These are phyloP conservation scores for Tethea ocularis DNA, from an alignment of 2,888 invertebrate species.

Conservation along the genomic window DNA sequence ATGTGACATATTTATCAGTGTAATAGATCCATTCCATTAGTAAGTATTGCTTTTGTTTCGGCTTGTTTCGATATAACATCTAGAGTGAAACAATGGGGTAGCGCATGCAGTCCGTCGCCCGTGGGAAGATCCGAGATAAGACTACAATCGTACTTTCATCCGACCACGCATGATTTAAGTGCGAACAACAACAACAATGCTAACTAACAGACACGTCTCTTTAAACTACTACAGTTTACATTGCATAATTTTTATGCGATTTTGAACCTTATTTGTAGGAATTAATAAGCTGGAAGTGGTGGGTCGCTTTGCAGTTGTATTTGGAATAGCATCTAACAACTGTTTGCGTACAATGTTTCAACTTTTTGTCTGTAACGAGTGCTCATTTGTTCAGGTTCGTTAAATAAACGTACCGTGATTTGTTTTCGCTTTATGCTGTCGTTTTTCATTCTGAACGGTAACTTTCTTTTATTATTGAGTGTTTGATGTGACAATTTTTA, in stretches of 20 bases:
- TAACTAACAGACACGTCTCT: conserved; percentile 22
- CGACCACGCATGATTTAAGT: conserved; percentile 77
- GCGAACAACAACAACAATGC: conserved; percentile 67
- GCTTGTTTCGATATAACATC: conserved; percentile 52
- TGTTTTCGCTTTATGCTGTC: conserved; percentile 20
- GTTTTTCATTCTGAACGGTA: conserved; percentile 16
- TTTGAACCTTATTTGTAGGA: conserved; percentile 12
- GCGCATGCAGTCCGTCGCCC: conserved; percentile 54
- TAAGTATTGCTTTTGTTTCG: conserved; percentile 54
- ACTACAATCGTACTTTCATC: conserved; percentile 74
- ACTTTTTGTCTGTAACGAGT: conserved; percentile 17
- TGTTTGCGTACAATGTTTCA: conserved; percentile 13
- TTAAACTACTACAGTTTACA: conserved; percentile 2
- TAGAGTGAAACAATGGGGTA: conserved; percentile 50
- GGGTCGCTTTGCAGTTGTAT: background rate
- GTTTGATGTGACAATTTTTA: background rate
- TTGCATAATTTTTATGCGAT: conserved; percentile 11
- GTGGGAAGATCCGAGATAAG: conserved; percentile 74
- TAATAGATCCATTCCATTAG: conserved; percentile 61
- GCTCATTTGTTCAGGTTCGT: conserved; percentile 20
- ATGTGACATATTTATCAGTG: conserved; percentile 49
- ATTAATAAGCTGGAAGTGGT: background rate
- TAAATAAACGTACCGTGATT: conserved; percentile 12
- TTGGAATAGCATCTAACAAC: background rate
- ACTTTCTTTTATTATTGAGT: conserved; percentile 5